Evolutionary conservation across 2,113 vertebrate species (phyloP).

Genomic region (Butorides virescens): DNA sequence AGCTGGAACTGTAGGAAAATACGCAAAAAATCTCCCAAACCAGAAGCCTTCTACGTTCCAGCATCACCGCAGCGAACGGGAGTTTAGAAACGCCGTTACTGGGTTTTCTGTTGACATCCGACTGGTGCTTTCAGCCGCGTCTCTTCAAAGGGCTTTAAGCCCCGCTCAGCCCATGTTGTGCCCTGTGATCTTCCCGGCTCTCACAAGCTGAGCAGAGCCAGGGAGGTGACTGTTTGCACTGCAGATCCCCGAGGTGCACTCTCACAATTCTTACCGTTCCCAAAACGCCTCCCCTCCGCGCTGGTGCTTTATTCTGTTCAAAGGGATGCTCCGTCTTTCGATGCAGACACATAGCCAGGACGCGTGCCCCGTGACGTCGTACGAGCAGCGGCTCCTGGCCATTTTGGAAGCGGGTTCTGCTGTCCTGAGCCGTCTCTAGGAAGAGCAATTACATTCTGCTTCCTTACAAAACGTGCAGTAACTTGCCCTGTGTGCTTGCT

Average conservation of each 20-base stretch:
- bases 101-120: background rate
- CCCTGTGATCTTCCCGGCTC: background rate
- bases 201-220: background rate
- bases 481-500: background rate
- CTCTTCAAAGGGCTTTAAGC: background rate
- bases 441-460: background rate
- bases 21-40: background rate
- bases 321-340: background rate
- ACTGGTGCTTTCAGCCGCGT: background rate
- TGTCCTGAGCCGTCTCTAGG: background rate
- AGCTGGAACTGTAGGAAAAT: background rate
- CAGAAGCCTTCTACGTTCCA: background rate
- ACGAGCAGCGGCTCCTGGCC: rapidly evolving
- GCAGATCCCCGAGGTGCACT: background rate
- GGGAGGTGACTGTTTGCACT: background rate
- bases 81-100: background rate
- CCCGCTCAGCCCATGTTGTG: background rate
- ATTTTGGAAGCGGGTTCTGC: background rate
- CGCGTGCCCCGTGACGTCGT: rapidly evolving
- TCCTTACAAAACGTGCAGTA: background rate
- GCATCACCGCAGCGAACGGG: background rate
- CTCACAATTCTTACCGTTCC: background rate
- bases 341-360: background rate
- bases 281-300: background rate
- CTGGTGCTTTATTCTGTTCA: background rate